Base-by-base conservation (phyloP, 2,888 invertebrate species). In the Drosophila rubida region DNA sequence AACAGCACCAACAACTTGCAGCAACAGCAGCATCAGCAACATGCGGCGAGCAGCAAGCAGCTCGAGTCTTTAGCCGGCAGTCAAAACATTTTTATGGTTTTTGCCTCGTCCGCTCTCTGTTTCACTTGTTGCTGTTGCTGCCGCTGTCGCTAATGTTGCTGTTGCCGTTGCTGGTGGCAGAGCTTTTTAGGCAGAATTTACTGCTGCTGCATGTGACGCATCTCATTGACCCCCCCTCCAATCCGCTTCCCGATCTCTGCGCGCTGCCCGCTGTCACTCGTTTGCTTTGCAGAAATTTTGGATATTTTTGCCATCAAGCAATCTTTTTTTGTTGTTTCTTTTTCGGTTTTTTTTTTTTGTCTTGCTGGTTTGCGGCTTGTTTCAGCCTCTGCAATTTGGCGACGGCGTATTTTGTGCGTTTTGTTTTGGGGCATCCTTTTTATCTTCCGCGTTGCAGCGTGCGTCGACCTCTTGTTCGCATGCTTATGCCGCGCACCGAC, bases 401-500 rank as follows among this genome's bases (percentile, higher is more conserved):
- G 78, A 55, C 78, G 76, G 79, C 74, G 74, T 72, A 76, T 78
- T 87, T 76, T 68, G 63, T 60, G 65, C 62, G 69, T 51, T 42
- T 48, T 42, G 53, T 68, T 75, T 86, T 75, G 75, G 80, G 81
- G 83, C 80, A 87, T 84, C 88, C 86, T 86, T 87, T 84, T 81
- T 80, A 85, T 85, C 80, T 87, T 85, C 86, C 88, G 88, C 86
- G 88, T 85, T 87, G 74, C 80, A 67, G 83, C 69, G 84, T 61
- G 48, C 84, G 60, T 68, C 69, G 84, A 85, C 78, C 84, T 54
- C 71, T 64, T 48, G 59, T 27, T 35, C 51, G 22, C 35, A 55
- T 32, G 25, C 49, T 14, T 44, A 30, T 23, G 37, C 44, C 45
- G 41, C 35, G 32, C 6, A 22, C 45, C 27, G 59, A 54, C 68